Percentiles rank a stretch among this genome's conserved stretches.
Conservation (phyloP, 1,140 invertebrate species). For the Ips nitidus region DNA sequence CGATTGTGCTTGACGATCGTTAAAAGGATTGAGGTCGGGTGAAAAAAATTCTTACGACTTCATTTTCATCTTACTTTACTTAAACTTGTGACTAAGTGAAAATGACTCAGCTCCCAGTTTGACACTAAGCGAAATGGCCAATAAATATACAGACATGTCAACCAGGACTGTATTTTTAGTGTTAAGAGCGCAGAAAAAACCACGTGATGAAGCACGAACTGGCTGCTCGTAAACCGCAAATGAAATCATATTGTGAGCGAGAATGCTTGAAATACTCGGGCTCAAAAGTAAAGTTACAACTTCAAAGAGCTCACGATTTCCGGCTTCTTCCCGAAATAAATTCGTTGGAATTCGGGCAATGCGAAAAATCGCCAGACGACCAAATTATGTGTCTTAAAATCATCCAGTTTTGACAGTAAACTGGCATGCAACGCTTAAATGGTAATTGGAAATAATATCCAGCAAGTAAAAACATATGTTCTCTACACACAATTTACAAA, state of each 20-base stretch:
- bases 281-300: background rate
- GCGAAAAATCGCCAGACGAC: background rate
- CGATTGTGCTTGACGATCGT: background rate
- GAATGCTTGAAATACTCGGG: background rate
- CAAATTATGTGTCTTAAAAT: too few relatives aligned
- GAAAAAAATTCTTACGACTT: constrained; percentile 9
- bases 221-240: background rate
- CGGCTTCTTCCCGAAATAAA: constrained; percentile 4
- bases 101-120: background rate
- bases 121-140: background rate
- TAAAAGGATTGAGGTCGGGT: constrained; percentile 7
- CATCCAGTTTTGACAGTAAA: too few relatives aligned
- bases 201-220: background rate
- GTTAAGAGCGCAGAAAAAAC: background rate
- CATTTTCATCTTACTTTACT: background rate
- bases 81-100: too few relatives aligned
- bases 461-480: too few relatives aligned
- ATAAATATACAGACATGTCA: background rate
- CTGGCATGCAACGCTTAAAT: too few relatives aligned
- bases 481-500: too few relatives aligned
- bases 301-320: background rate
- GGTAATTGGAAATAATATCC: too few relatives aligned
- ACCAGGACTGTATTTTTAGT: background rate
- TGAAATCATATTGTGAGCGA: background rate
- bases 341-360: background rate